These are phyloP conservation scores for Notarius lentiginosus DNA, from an alignment of 2,113 vertebrate genomes.

Conservation along the genomic window DNA sequence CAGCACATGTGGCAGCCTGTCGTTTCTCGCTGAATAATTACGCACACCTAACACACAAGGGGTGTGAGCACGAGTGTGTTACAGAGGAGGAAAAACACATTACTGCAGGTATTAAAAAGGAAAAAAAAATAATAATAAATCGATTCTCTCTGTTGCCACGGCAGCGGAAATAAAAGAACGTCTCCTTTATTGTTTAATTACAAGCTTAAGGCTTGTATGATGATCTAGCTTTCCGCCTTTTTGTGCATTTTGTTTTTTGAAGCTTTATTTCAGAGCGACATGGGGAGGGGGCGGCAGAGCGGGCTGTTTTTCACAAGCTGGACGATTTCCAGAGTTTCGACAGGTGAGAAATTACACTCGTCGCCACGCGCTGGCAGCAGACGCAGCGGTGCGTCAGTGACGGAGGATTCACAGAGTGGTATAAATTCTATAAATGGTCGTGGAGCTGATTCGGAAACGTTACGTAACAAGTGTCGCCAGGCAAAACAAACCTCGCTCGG, in stretches of 20 bases:
- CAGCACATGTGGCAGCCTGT: slow-evolving; percentile 59
- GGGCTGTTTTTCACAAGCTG: slow-evolving; percentile 52
- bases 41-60: slow-evolving; percentile 43
- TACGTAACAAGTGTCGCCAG: too few species aligned
- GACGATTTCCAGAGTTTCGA: slow-evolving; percentile 46
- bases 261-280: not conserved
- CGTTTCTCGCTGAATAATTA: slow-evolving; percentile 70
- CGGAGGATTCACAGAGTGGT: not conserved
- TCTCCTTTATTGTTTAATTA: slow-evolving; percentile 72
- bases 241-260: not conserved
- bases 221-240: slow-evolving; percentile 59
- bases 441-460: too few species aligned
- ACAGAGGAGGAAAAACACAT: slow-evolving; percentile 51
- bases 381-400: slow-evolving; percentile 1
- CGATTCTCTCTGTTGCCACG: slow-evolving; percentile 60
- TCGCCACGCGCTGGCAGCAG: slow-evolving; percentile 23
- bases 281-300: slow-evolving; percentile 61
- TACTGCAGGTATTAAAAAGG: slow-evolving; percentile 50
- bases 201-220: slow-evolving; percentile 46
- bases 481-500: too few species aligned
- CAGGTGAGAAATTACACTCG: slow-evolving; percentile 43
- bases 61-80: slow-evolving; percentile 40
- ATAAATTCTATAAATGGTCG: too few species aligned
- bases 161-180: slow-evolving; percentile 66
- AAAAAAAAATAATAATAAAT: slow-evolving; percentile 25